Evolutionary conservation across 1,140 invertebrate genomes (phyloP), one percentile per base, ranked within the genome.

Genomic region (Drosophila murphyi): DNA sequence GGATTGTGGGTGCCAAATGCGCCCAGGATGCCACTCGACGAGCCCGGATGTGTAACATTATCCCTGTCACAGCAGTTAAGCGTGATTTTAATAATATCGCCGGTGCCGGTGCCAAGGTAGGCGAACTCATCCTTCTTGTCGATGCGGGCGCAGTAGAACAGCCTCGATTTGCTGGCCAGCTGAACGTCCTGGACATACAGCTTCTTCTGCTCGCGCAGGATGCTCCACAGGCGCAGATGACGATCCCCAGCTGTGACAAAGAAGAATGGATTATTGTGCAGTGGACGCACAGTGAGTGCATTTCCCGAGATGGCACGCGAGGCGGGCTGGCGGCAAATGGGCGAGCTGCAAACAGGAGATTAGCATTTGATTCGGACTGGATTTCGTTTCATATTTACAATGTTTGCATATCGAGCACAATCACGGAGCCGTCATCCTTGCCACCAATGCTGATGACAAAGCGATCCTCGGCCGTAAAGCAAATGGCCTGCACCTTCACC

Each of bases 391-490:
- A 6, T 34, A 48, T 62, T 64, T 94, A 94, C 74, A 93, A 94
- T 2, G 93, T 93, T 35, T 93, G 80, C 56, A 96, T 94, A 82
- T 97, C 95, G 94, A 95, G 97, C 5, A 97, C 94, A 34, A 97
- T 94, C 32, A 97, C 95, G 78, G 95, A 95, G 29, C 97, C 96
- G 92, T 98, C 97, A 92, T 99, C 98, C 73, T 95, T 94, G 1
- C 98, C 98, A 10, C 98, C 98, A 37, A 98, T 93, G 2, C 97
- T 97, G 39, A 97, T 95, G 56, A 98, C 93, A 91, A 96, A 98
- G 48, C 94, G 94, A 70, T 97, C 96, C 91, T 97, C 95, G 31
- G 94, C 94, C 0, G 97, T 96, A 91, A 98, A 98, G 10, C 94
- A 94, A 7, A 98, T 93, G 6, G 96, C 95, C 93, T 98, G 96